A percentile compares a stretch with the other conserved stretches of the same genome.
phyloP scores from a whole-genome alignment of 2,797 vertebrate species.

The Micrastur ruficollis region DNA sequence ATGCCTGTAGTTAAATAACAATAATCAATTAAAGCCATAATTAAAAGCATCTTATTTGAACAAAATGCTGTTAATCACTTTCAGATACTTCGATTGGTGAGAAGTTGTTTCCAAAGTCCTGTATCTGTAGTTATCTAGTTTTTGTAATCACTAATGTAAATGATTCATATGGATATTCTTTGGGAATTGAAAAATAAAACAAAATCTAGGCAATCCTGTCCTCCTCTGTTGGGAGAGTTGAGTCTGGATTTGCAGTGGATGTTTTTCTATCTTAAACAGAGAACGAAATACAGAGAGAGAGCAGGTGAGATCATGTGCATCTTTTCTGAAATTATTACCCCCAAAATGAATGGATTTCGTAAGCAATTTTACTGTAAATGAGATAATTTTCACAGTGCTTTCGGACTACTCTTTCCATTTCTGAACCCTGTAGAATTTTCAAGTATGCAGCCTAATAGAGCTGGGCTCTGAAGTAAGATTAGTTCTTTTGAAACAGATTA shows the following conservation, averaged over 20 bases:
- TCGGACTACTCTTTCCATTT: background rate
- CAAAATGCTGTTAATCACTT: background rate
- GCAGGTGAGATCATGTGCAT: background rate
- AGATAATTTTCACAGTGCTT: background rate
- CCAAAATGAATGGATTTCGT: background rate
- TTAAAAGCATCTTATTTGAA: background rate
- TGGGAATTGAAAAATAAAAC: background rate
- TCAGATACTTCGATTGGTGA: background rate
- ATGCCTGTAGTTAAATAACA: background rate
- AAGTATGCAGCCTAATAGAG: background rate
- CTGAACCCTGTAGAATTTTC: background rate
- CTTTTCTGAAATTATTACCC: background rate
- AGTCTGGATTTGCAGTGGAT: background rate
- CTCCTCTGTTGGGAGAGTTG: background rate
- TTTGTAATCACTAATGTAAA: background rate
- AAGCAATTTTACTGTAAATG: background rate
- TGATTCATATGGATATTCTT: background rate
- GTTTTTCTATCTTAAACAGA: background rate
- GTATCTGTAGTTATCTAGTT: background rate
- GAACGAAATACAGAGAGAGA: background rate
- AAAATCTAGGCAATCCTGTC: background rate
- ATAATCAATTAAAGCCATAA: background rate
- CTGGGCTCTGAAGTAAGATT: background rate
- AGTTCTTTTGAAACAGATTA: background rate
- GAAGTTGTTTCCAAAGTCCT: background rate